A percentile compares a stretch with the other conserved stretches of the same genome.
phyloP scores from a whole-genome alignment of 1,140 invertebrate species.

The Nasonia vitripennis region DNA sequence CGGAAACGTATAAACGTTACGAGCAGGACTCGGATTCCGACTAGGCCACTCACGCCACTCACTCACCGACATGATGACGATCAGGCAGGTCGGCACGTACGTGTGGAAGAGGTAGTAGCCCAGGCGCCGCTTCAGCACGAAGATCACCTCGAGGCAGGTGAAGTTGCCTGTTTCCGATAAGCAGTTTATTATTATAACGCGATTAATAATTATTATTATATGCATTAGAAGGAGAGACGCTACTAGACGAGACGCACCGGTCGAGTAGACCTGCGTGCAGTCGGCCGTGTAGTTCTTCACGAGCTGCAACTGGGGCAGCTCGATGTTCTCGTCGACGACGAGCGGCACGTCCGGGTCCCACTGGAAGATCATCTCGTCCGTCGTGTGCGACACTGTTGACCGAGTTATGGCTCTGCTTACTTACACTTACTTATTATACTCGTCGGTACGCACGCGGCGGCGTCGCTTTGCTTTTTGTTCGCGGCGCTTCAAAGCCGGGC shows the following conservation, averaged over 20 bases:
- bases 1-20: no score
- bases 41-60: no score
- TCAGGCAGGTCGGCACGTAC: conserved; percentile 90
- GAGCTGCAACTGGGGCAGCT: conserved; percentile 89
- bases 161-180: conserved; percentile 82
- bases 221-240: no score
- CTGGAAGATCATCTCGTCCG: conserved; percentile 92
- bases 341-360: conserved; percentile 92
- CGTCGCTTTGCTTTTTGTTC: no score
- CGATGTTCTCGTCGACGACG: conserved; percentile 93
- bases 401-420: conserved; percentile 46
- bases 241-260: conserved; percentile 75
- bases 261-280: conserved; percentile 91
- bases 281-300: conserved; percentile 90
- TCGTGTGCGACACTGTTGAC: conserved; percentile 89
- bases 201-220: no score
- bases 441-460: no score
- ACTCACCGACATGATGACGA: conserved; percentile 93
- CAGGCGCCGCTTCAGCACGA: conserved; percentile 87
- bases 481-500: neutral
- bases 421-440: no score
- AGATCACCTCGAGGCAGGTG: conserved; percentile 91
- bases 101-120: conserved; percentile 93
- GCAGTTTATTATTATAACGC: no score
- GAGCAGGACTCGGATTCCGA: conserved; percentile 77